phyloP scores from a whole-genome alignment of 2,888 invertebrate species.

The Drosophila borborema region DNA sequence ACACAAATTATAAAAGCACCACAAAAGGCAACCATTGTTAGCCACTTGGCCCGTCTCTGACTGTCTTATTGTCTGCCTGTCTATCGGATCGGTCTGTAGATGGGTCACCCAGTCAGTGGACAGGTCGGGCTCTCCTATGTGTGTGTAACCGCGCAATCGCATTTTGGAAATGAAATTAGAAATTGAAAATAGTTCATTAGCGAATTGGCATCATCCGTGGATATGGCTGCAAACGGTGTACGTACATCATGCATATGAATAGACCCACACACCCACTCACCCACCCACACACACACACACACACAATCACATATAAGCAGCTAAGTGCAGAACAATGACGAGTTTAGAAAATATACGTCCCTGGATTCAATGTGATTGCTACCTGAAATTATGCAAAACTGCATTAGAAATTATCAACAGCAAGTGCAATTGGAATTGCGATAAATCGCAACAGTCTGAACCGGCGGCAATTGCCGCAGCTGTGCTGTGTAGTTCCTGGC shows the following conservation, averaged over 20 bases:
- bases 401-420: conserved; percentile 29
- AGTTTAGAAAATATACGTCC: conserved; percentile 39
- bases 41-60: conserved; percentile 54
- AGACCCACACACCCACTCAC: neutral
- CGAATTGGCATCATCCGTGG: conserved; percentile 82
- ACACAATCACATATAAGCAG: conserved; percentile 3
- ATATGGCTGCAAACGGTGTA: conserved; percentile 83
- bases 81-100: conserved; percentile 49
- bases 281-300: conserved; percentile 1
- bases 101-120: conserved; percentile 55
- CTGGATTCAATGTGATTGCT: conserved; percentile 6
- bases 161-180: conserved; percentile 82
- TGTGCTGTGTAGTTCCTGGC: conserved; percentile 11
- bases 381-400: conserved; percentile 45
- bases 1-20: conserved; percentile 41
- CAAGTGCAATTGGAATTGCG: conserved; percentile 40
- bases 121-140: conserved; percentile 49
- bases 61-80: conserved; percentile 15
- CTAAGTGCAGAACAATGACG: conserved; percentile 46
- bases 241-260: conserved; percentile 26
- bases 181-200: conserved; percentile 75
- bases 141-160: conserved; percentile 35
- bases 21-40: conserved; percentile 65
- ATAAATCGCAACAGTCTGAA: conserved; percentile 17
- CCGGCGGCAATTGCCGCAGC: conserved; percentile 23